phyloP scores from a whole-genome alignment of 1,140 invertebrate genomes.

The Cyphomyrmex costatus region DNA sequence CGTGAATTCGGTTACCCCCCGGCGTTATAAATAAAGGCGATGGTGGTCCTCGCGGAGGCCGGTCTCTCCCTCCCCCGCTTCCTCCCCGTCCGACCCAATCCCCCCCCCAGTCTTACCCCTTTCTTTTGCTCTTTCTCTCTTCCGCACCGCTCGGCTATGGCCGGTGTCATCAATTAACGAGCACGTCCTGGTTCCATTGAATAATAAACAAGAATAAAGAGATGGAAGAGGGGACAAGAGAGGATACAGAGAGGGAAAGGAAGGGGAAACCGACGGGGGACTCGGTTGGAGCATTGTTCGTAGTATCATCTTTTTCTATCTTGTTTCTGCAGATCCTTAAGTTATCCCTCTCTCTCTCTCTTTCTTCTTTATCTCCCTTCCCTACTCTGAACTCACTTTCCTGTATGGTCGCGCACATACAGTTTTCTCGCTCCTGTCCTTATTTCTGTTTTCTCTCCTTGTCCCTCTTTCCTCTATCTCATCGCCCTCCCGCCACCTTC shows the following conservation, averaged over 20 bases:
- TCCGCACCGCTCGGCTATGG: slow-evolving; percentile 66
- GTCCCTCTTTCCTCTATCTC: slow-evolving; percentile 22
- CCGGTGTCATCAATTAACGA: slow-evolving; percentile 85
- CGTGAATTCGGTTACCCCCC: slow-evolving; percentile 83
- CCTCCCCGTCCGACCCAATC: neutral
- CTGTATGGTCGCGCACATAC: slow-evolving; percentile 12
- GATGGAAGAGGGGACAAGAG: slow-evolving; percentile 63
- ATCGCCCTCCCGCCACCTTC: slow-evolving; percentile 56
- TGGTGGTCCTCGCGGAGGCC: slow-evolving; percentile 66
- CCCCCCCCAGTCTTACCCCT: neutral
- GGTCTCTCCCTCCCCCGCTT: slow-evolving; percentile 16
- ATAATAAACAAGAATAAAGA: slow-evolving; percentile 84
- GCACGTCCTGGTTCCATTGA: slow-evolving; percentile 84
- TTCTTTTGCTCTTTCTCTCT: slow-evolving; percentile 28
- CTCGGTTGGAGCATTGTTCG: slow-evolving; percentile 79
- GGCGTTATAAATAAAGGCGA: slow-evolving; percentile 84
- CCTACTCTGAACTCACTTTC: slow-evolving; percentile 20
- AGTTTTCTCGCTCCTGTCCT: slow-evolving; percentile 53
- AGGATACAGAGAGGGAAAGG: slow-evolving; percentile 54
- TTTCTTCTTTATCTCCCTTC: slow-evolving; percentile 49
- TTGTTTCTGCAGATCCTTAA: slow-evolving; percentile 67
- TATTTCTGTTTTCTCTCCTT: slow-evolving; percentile 63
- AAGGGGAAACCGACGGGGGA: slow-evolving; percentile 21
- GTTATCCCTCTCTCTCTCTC: slow-evolving; percentile 63
- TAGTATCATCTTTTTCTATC: slow-evolving; percentile 73